phyloP scores from a whole-genome alignment of 2,797 vertebrate genomes.

The Nasua narica region DNA sequence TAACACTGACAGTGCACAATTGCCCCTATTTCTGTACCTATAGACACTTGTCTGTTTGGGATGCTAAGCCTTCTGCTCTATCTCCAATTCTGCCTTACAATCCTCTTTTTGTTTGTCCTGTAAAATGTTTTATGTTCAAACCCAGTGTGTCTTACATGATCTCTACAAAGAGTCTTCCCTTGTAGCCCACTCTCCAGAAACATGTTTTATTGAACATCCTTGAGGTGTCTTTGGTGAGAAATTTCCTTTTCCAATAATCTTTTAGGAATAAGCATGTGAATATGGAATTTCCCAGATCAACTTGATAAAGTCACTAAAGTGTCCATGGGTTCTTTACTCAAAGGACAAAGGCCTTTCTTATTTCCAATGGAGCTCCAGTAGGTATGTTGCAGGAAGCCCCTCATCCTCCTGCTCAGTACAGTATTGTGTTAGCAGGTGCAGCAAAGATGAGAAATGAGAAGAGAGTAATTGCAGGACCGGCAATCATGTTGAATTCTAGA shows the following conservation, averaged over 20 bases:
- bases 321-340: background rate
- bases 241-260: background rate
- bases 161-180: background rate
- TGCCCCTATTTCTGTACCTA: background rate
- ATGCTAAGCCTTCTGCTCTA: background rate
- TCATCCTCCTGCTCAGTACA: background rate
- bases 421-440: slow-evolving; percentile 44
- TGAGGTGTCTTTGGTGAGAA: background rate
- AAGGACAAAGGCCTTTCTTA: background rate
- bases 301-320: background rate
- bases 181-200: background rate
- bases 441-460: background rate
- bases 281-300: background rate
- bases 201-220: background rate
- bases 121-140: background rate
- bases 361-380: background rate
- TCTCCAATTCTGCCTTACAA: background rate
- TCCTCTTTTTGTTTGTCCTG: background rate
- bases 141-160: background rate
- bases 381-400: background rate
- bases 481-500: slow-evolving; percentile 70
- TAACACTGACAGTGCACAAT: background rate
- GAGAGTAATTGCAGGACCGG: slow-evolving; percentile 50
- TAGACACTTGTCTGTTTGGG: background rate
- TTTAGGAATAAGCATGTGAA: background rate